Conservation (phyloP, 2,888 invertebrate genomes). For the Halocaridina rubra region DNA sequence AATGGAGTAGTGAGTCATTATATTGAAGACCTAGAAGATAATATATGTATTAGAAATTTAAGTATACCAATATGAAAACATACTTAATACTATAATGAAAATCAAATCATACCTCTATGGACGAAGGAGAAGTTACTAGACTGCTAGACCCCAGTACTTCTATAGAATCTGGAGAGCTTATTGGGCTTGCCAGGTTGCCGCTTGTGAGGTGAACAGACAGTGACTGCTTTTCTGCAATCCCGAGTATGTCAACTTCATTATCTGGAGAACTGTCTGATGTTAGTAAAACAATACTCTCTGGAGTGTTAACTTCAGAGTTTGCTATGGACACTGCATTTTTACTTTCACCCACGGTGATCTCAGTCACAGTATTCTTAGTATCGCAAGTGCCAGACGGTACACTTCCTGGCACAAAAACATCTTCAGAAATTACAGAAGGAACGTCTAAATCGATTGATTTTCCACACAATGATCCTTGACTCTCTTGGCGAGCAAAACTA, state of each 20-base stretch:
- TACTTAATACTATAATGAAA: neutral
- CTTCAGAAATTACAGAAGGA: conserved; percentile 27
- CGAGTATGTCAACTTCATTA: neutral
- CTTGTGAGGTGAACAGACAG: neutral
- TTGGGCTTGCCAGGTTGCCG: conserved; percentile 6
- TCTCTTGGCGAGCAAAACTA: conserved; percentile 27
- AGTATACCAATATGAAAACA: too few species aligned
- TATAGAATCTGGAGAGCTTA: conserved; percentile 57
- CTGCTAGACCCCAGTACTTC: conserved; percentile 46
- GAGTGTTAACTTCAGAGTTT: conserved; percentile 38
- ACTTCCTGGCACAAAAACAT: conserved; percentile 18
- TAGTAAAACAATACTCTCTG: conserved; percentile 54
- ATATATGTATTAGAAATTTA: too few species aligned
- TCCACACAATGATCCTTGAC: conserved; percentile 26
- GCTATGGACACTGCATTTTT: neutral
- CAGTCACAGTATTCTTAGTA: neutral
- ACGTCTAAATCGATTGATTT: conserved; percentile 28
- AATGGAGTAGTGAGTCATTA: too few species aligned
- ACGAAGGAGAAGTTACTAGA: conserved; percentile 49
- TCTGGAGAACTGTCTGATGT: conserved; percentile 49
- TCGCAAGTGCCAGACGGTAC: neutral
- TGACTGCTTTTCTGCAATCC: neutral
- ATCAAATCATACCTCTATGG: conserved; percentile 39
- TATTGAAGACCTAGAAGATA: too few species aligned
- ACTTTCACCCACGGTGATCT: neutral